These are phyloP conservation scores for Lepisosteus oculatus DNA, from an alignment of 2,113 vertebrate species.

Conservation along the genomic window DNA sequence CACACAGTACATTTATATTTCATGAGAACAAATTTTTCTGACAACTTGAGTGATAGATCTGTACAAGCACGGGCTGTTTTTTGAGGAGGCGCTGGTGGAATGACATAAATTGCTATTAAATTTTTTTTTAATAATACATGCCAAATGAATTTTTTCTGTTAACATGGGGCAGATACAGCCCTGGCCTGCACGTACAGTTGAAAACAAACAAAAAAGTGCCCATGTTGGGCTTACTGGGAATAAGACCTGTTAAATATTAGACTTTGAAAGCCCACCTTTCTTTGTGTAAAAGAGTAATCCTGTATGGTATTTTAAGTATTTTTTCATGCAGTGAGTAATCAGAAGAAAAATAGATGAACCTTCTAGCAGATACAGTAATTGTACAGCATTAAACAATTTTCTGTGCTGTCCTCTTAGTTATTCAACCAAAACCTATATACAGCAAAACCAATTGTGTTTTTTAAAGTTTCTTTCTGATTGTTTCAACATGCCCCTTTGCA, in stretches of 20 bases:
- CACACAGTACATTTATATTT: slow-evolving; percentile 80
- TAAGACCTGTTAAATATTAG: slow-evolving; percentile 36
- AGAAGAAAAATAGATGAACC: slow-evolving; percentile 6
- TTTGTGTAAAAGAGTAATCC: slow-evolving; percentile 24
- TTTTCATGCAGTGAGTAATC: slow-evolving; percentile 18
- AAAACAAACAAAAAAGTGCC: slow-evolving; percentile 55
- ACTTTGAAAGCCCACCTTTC: neutral
- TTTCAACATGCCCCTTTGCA: neutral
- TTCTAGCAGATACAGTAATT: slow-evolving; percentile 14
- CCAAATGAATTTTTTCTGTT: slow-evolving; percentile 88
- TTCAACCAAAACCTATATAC: slow-evolving; percentile 21
- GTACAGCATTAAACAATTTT: slow-evolving; percentile 41
- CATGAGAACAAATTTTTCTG: slow-evolving; percentile 90
- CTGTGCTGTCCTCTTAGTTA: slow-evolving; percentile 30
- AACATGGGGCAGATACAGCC: slow-evolving; percentile 60
- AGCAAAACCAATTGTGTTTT: neutral
- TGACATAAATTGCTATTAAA: slow-evolving; percentile 89
- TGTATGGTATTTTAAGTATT: slow-evolving; percentile 27
- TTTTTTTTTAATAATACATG: slow-evolving; percentile 86
- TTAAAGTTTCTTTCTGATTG: slow-evolving; percentile 1
- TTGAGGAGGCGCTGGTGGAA: slow-evolving; percentile 69
- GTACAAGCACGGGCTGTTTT: slow-evolving; percentile 78
- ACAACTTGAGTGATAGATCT: slow-evolving; percentile 89
- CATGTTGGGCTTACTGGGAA: slow-evolving; percentile 70
- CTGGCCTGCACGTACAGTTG: slow-evolving; percentile 32